Conservation (phyloP, 2,113 vertebrate species). For the Pionites leucogaster region DNA sequence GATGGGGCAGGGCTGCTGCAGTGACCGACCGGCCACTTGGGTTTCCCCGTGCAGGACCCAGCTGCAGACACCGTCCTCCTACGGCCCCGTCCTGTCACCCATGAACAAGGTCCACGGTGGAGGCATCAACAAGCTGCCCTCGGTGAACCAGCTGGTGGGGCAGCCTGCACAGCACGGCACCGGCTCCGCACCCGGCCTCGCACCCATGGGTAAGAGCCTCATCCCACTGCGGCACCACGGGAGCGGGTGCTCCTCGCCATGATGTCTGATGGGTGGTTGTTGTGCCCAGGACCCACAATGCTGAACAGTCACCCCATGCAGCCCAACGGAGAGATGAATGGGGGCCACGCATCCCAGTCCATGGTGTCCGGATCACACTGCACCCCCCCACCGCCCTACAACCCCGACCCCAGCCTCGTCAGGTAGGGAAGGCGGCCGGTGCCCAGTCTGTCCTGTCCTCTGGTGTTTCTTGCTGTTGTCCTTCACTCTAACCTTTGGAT, state of each 20-base stretch:
- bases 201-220: slow-evolving; percentile 80
- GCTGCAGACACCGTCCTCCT: slow-evolving; percentile 81
- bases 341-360: slow-evolving; percentile 86
- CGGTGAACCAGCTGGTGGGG: slow-evolving; percentile 91
- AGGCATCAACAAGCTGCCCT: slow-evolving; percentile 85
- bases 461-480: neutral
- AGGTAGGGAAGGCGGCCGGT: slow-evolving; percentile 72
- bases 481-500: neutral
- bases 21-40: fast-evolving
- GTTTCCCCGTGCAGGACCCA: slow-evolving; percentile 76
- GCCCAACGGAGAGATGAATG: slow-evolving; percentile 89
- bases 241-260: fast-evolving
- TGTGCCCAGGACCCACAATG: slow-evolving; percentile 81
- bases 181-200: slow-evolving; percentile 71
- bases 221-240: neutral
- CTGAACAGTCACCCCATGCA: slow-evolving; percentile 89
- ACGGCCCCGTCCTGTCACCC: slow-evolving; percentile 84
- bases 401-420: slow-evolving; percentile 94
- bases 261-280: fast-evolving
- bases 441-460: neutral
- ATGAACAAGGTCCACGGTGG: slow-evolving; percentile 85
- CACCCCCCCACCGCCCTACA: slow-evolving; percentile 94
- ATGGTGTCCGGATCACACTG: slow-evolving; percentile 93
- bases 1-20: neutral
- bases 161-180: slow-evolving; percentile 87